A percentile compares a stretch with the other conserved stretches of the same genome.
Conservation (phyloP, 2,888 invertebrate genomes). For the Eupeodes luniger region DNA sequence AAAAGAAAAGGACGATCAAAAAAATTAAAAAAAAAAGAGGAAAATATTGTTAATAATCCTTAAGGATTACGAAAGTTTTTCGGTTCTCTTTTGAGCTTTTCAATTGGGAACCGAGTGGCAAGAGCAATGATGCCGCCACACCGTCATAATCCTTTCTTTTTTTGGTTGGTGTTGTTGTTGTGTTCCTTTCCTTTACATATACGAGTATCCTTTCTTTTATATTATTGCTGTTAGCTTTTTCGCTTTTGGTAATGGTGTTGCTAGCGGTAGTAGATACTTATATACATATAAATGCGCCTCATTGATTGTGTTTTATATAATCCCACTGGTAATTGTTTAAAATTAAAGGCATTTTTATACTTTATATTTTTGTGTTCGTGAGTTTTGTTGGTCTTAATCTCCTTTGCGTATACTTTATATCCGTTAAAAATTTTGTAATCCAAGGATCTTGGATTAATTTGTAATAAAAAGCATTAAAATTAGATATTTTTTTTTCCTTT, state of each 20-base stretch:
- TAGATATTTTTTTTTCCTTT: neutral
- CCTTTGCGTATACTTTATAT: constrained; percentile 40
- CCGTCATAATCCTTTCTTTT: constrained; percentile 59
- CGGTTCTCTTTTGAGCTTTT: constrained; percentile 53
- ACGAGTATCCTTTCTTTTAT: constrained; percentile 2
- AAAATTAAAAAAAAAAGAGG: constrained; percentile 24
- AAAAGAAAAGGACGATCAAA: constrained; percentile 2
- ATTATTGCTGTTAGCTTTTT: constrained; percentile 49
- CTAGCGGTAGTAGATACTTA: neutral
- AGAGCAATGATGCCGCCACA: constrained; percentile 1
- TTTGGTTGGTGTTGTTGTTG: neutral
- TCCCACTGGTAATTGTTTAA: constrained; percentile 72
- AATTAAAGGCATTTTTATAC: constrained; percentile 56
- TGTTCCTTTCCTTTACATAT: too few relatives aligned
- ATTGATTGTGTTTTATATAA: constrained; percentile 74
- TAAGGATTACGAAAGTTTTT: constrained; percentile 71
- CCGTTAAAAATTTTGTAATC: constrained; percentile 57
- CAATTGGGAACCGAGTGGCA: constrained; percentile 32
- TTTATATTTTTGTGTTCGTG: constrained; percentile 19
- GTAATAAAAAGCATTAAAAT: constrained; percentile 45
- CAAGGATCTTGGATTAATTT: constrained; percentile 48
- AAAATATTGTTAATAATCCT: constrained; percentile 70
- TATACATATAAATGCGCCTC: constrained; percentile 16
- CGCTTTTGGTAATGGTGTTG: constrained; percentile 36
- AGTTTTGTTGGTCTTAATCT: constrained; percentile 10